Evolutionary conservation across 2,888 invertebrate species (phyloP).

Genomic region (Drosophila quinaria): DNA sequence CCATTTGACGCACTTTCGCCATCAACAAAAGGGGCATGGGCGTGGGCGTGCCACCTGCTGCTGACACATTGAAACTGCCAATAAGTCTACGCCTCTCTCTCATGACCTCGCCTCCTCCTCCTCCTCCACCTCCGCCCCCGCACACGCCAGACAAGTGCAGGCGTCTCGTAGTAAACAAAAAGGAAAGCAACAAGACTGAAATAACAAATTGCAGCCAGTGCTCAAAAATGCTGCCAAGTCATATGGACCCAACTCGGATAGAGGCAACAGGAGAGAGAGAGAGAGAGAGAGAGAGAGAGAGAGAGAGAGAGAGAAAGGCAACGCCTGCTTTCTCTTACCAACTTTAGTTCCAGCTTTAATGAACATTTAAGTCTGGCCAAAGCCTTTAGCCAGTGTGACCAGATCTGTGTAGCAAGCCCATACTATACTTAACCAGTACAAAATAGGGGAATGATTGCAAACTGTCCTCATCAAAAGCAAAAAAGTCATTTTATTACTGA

Average conservation of each 20-base stretch:
- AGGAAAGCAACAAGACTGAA: conserved; percentile 26
- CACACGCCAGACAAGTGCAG: conserved; percentile 39
- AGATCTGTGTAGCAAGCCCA: conserved; percentile 11
- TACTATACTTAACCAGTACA: neutral
- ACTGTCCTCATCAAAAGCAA: no score
- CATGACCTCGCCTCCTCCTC: neutral
- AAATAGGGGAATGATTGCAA: no score
- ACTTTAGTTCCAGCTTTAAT: conserved; percentile 52
- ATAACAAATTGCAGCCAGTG: conserved; percentile 60
- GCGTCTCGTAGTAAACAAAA: conserved; percentile 22
- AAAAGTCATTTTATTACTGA: no score
- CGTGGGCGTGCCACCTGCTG: conserved; percentile 66
- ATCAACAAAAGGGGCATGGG: conserved; percentile 56
- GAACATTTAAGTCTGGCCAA: conserved; percentile 56
- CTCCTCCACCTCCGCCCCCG: neutral
- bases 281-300: neutral
- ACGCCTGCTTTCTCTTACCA: conserved; percentile 10
- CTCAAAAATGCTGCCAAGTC: conserved; percentile 60
- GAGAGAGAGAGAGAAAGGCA: neutral
- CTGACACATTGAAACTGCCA: conserved; percentile 78
- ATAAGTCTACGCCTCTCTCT: conserved; percentile 49
- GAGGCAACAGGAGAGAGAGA: neutral
- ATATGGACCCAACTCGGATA: conserved; percentile 23
- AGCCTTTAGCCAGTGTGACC: conserved; percentile 47
- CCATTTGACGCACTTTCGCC: conserved; percentile 82